Evolutionary conservation across 2,888 invertebrate species (phyloP).

Genomic region (Standfussiana lucernea): DNA sequence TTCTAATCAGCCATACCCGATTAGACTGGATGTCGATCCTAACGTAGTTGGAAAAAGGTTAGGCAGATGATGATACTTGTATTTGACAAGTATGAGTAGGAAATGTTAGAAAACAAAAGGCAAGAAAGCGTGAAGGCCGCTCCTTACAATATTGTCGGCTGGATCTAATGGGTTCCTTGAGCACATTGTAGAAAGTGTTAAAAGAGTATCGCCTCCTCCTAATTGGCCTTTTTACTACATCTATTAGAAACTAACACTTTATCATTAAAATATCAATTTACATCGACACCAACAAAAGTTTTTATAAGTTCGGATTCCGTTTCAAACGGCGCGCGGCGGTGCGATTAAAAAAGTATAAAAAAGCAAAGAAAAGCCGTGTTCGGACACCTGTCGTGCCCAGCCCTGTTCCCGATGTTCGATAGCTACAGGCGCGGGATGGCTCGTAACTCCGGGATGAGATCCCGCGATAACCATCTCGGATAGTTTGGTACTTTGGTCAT

Average conservation of each 20-base stretch:
- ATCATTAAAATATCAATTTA: slow-evolving; percentile 51
- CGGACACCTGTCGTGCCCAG: slow-evolving; percentile 59
- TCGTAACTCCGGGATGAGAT: slow-evolving; percentile 76
- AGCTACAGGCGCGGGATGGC: slow-evolving; percentile 77
- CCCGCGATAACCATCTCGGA: slow-evolving; percentile 77
- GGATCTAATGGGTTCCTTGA: not conserved
- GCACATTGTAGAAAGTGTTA: slow-evolving; percentile 4
- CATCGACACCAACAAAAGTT: slow-evolving; percentile 50
- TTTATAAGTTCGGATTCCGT: slow-evolving; percentile 40
- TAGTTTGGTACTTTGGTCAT: slow-evolving; percentile 75
- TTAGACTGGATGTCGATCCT: not conserved
- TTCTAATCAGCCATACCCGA: not conserved
- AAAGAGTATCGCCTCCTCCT: slow-evolving; percentile 33
- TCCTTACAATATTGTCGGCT: not conserved
- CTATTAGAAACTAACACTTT: slow-evolving; percentile 52
- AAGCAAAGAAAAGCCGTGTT: slow-evolving; percentile 40
- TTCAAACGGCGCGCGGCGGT: slow-evolving; percentile 17
- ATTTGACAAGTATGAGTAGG: not conserved
- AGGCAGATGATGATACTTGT: not conserved
- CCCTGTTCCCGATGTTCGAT: slow-evolving; percentile 71
- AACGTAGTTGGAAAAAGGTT: not conserved
- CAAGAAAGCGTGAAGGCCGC: not conserved
- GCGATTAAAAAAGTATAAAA: slow-evolving; percentile 57
- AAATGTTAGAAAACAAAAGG: not conserved
- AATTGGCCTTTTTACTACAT: slow-evolving; percentile 44